Evolutionary conservation across 2,888 invertebrate genomes (phyloP).

Genomic region (Yponomeuta sedellus): DNA sequence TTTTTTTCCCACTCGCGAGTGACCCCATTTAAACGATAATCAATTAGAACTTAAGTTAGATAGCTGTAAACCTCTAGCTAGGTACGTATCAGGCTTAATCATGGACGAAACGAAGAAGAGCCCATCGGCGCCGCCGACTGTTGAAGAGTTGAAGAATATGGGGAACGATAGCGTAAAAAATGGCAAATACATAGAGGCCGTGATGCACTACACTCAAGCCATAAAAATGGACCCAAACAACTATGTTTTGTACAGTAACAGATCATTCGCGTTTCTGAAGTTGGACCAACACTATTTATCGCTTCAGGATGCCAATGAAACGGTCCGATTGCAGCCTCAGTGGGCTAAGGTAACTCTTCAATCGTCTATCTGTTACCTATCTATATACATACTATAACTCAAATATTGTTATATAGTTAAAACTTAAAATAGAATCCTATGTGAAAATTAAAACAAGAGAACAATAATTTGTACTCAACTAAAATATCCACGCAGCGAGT

Average conservation of each 20-base stretch:
- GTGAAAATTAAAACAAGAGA: too few species aligned
- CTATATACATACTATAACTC: too few species aligned
- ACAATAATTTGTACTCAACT: too few species aligned
- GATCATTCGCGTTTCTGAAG: conserved; percentile 87
- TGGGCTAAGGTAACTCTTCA: conserved; percentile 82
- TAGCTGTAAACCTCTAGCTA: too few species aligned
- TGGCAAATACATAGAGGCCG: conserved; percentile 84
- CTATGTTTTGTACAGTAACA: conserved; percentile 84
- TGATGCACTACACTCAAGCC: conserved; percentile 87
- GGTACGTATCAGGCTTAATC: neutral
- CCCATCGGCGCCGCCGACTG: conserved; percentile 35
- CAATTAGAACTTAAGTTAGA: too few species aligned
- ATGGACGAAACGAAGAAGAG: neutral
- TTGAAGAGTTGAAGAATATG: conserved; percentile 80
- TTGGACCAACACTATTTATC: conserved; percentile 86
- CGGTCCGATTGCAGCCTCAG: conserved; percentile 82
- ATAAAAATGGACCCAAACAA: conserved; percentile 84
- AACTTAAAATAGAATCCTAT: too few species aligned
- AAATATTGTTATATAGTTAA: too few species aligned
- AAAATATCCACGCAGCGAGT: too few species aligned
- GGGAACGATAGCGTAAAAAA: conserved; percentile 87
- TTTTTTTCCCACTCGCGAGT: too few species aligned
- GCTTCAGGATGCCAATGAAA: conserved; percentile 85
- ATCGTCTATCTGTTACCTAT: conserved; percentile 14
- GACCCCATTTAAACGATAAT: too few species aligned